A percentile compares a stretch with the other conserved stretches of the same genome.
These are phyloP conservation scores for Chiloscyllium punctatum DNA, from an alignment of 2,797 vertebrate genomes.

Conservation along the genomic window DNA sequence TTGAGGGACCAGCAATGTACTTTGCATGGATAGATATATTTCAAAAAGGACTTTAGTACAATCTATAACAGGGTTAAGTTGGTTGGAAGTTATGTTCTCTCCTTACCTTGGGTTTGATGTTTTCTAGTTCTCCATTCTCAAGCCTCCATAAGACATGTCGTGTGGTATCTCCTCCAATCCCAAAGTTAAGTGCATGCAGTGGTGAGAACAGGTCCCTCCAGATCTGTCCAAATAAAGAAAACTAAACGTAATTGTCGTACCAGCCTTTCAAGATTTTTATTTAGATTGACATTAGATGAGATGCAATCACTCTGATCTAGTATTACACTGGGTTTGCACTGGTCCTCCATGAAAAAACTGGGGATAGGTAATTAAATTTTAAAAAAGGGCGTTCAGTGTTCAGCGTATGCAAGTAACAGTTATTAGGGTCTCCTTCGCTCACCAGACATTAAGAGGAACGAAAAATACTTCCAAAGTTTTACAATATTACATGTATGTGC, in stretches of 20 bases:
- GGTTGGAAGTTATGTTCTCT: background rate
- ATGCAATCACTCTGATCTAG: background rate
- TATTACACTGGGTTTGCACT: background rate
- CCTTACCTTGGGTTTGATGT: slow-evolving; percentile 86
- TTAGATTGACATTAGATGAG: background rate
- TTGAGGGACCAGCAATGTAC: no score
- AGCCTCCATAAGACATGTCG: slow-evolving; percentile 91
- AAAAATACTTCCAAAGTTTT: background rate
- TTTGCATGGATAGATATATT: background rate
- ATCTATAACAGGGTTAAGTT: background rate
- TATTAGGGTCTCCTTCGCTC: background rate
- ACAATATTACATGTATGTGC: no score
- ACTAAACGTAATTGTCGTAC: background rate
- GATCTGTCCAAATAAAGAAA: slow-evolving; percentile 59
- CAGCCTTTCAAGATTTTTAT: no score
- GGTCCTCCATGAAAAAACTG: background rate
- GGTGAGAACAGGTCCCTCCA: slow-evolving; percentile 94
- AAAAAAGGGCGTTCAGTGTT: background rate
- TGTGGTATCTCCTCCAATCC: slow-evolving; percentile 89
- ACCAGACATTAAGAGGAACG: background rate
- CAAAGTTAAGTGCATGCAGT: slow-evolving; percentile 93
- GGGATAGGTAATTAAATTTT: background rate
- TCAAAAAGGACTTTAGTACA: background rate
- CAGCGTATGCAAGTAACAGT: background rate
- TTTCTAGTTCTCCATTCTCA: slow-evolving; percentile 92